Base-by-base conservation (phyloP, 2,888 invertebrate genomes). In the Drosophila bunnanda region DNA sequence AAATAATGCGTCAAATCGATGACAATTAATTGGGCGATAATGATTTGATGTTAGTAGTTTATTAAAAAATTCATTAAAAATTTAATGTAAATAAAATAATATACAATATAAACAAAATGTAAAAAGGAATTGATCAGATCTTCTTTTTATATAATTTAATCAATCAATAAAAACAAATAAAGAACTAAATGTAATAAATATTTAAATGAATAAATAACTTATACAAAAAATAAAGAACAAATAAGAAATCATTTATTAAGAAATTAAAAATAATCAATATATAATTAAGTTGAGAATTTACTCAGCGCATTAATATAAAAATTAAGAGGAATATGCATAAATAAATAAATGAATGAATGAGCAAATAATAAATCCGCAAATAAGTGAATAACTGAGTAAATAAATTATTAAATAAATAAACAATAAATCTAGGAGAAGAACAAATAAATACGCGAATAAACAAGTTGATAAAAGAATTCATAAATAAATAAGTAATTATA, bases 11-110 rank as follows among this genome's bases (percentile, higher is more conserved):
- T 62, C 43, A 28, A 61, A 13, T 28, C 15, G 10, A 15, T 28
- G 25, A 32, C 30, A 9, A 50, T 52, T 72, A 48, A 41, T 7
- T 46, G 52, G 50, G 64, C 32, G 44, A 17, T 30, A 46, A 64
- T 36, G 30, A 50, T 58, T 30, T 10, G 2, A 9, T 30, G 30
- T 30, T 30, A 1, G 32, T 25, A 25, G 25, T 25, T 25, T 4
- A 25, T 25, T 25, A 25, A 25, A 25, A 25, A 4, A 25, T 4
- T 25, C n/a, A n/a, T n/a, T n/a, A n/a, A n/a, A 25, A 25, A 4
- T 4, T 25, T 25, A 25, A 25, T 25, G 4, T 32, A 2, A 32
- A 32, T 10, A 3, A 8, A 38, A 6, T n/a, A 38, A 38, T 13
- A 36, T 36, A 15, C n/a, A 15, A 36, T 15, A 36, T 15, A 36